A percentile compares a stretch with the other conserved stretches of the same genome.
These are phyloP conservation scores for Brachypalpus laphriformis DNA, from an alignment of 2,888 invertebrate species.

Conservation along the genomic window DNA sequence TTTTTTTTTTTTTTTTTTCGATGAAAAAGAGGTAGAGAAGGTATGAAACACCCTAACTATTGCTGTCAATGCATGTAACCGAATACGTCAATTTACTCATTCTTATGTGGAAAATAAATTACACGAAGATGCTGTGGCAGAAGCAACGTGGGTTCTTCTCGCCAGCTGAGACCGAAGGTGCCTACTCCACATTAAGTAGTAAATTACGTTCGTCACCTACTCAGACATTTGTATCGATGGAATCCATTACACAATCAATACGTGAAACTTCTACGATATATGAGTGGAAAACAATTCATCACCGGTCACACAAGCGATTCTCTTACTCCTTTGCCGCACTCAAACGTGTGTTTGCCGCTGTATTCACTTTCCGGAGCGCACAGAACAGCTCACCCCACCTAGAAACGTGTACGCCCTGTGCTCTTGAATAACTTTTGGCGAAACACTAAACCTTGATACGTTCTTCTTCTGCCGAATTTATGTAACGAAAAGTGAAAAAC, in stretches of 20 bases:
- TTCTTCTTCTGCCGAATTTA: slow-evolving; percentile 1
- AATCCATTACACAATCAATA: slow-evolving; percentile 42
- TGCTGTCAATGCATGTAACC: too few species aligned
- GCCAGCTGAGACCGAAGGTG: background rate
- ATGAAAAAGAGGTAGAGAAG: too few species aligned
- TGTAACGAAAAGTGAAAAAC: slow-evolving; percentile 3
- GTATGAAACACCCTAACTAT: too few species aligned
- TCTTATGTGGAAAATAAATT: background rate
- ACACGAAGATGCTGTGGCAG: background rate
- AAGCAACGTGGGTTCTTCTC: too few species aligned
- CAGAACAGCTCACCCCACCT: background rate
- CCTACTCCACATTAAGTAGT: background rate
- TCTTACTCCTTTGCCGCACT: background rate
- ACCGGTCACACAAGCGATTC: slow-evolving; percentile 18
- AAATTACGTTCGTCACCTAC: background rate
- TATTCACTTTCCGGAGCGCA: slow-evolving; percentile 25
- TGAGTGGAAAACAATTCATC: background rate
- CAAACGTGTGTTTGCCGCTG: slow-evolving; percentile 23
- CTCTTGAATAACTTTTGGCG: slow-evolving; percentile 9
- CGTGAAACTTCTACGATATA: background rate
- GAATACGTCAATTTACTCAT: background rate
- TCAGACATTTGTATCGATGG: slow-evolving; percentile 4
- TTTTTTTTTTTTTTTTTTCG: too few species aligned
- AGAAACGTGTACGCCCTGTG: slow-evolving; percentile 15
- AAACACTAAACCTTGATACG: slow-evolving; percentile 6